phyloP scores from a whole-genome alignment of 2,888 invertebrate genomes.

The Maniola hyperantus region DNA sequence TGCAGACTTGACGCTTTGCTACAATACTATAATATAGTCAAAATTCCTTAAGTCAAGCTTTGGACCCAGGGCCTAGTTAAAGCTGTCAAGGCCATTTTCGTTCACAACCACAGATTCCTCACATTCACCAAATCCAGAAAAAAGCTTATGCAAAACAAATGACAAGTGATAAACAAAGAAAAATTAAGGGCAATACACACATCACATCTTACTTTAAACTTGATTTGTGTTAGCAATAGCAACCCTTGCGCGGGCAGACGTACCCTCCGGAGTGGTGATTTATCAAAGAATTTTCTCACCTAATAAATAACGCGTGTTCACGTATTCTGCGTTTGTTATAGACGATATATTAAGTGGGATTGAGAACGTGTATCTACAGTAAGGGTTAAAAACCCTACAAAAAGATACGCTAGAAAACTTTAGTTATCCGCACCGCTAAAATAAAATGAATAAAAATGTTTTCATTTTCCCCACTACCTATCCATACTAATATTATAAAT shows the following conservation, averaged over 20 bases:
- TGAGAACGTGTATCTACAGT: neutral
- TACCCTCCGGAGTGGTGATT: slow-evolving; percentile 49
- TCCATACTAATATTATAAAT: no score
- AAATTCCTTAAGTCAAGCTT: no score
- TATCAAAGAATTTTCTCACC: slow-evolving; percentile 49
- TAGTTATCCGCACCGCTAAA: neutral
- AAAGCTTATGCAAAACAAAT: slow-evolving; percentile 14
- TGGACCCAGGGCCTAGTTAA: neutral
- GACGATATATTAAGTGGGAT: slow-evolving; percentile 46
- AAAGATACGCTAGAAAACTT: neutral
- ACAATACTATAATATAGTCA: no score
- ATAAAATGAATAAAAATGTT: neutral
- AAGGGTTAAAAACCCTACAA: neutral
- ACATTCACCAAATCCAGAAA: neutral
- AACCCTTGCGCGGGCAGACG: slow-evolving; percentile 44
- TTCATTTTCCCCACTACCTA: no score
- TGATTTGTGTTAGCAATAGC: slow-evolving; percentile 43
- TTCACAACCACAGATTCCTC: no score
- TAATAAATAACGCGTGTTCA: slow-evolving; percentile 39
- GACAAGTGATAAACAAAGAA: slow-evolving; percentile 25
- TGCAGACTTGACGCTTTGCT: no score
- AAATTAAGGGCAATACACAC: slow-evolving; percentile 30
- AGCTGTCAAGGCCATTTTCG: neutral
- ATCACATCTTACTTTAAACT: slow-evolving; percentile 34
- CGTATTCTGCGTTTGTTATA: slow-evolving; percentile 44